Evolutionary conservation across 2,888 invertebrate genomes (phyloP), one percentile per base, ranked within the genome.

Genomic region (Troglohyphantes excavatus): DNA sequence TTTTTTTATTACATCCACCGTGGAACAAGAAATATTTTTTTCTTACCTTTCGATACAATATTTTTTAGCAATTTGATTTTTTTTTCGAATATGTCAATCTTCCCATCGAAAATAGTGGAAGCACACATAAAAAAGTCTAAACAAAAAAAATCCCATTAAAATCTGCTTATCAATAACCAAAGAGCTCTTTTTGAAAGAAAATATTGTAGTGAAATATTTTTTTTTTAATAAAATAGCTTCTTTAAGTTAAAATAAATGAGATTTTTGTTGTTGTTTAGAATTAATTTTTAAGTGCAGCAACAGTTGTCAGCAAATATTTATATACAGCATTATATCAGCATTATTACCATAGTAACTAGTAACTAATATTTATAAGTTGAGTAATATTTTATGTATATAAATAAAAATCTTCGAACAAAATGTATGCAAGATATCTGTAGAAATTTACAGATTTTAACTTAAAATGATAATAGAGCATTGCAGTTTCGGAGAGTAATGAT

Each of bases 61-160:
- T 19, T 68, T 33, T 33, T 33, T 19, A n/a, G 68, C 29, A 33
- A 27, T 68, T 68, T 19, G n/a, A n/a, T n/a, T 33, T 68, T 68
- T 65, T 26, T 26, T 19, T 65, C 21, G 23, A 11, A 13, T 21
- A 19, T 68, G 33, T 23, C 26, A 65, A 7, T 21, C 13, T 23
- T 65, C 21, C 33, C 5, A 68, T 26, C 23, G 27, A 27, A 68
- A 19, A n/a, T 26, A 68, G 33, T n/a, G 33, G n/a, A 68, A 68
- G 33, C 9, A 19, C n/a, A 13, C n/a, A 17, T 27, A 19, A 33
- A 65, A 65, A 65, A 65, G 26, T 23, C 5, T 5, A 26, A 26
- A 26, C 21, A 21, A 65, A 65, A 68, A 33, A 68, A 68, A 68
- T n/a, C 68, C 33, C 68, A 68, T 68, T 68, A 68, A 68, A 29